Conservation (phyloP, 2,113 vertebrate species). For the Lepus europaeus region DNA sequence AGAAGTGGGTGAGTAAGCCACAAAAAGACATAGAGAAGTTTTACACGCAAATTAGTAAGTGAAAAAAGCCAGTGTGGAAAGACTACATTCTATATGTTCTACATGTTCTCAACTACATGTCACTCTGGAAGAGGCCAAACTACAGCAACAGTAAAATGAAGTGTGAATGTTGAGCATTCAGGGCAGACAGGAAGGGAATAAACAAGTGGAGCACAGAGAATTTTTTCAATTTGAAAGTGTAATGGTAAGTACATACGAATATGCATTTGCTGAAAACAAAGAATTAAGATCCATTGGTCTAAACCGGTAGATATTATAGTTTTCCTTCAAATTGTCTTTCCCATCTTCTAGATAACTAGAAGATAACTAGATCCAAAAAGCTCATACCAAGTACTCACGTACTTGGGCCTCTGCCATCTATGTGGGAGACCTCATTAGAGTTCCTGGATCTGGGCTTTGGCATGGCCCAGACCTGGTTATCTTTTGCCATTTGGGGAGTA, state of each 20-base stretch:
- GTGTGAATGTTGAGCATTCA: background rate
- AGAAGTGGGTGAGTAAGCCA: background rate
- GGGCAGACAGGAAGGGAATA: background rate
- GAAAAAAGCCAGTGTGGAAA: slow-evolving; percentile 15
- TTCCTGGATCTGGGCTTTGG: too few relatives aligned
- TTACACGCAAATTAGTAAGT: background rate
- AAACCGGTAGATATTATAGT: too few relatives aligned
- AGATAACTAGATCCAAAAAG: too few relatives aligned
- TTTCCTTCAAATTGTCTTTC: too few relatives aligned
- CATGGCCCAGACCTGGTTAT: too few relatives aligned
- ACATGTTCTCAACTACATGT: background rate
- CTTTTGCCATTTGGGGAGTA: too few relatives aligned
- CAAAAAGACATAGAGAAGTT: background rate
- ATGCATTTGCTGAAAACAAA: background rate
- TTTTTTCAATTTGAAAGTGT: background rate
- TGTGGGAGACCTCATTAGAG: too few relatives aligned
- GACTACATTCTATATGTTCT: background rate
- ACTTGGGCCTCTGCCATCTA: too few relatives aligned
- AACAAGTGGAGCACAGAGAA: background rate
- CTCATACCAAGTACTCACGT: too few relatives aligned
- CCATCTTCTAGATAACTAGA: too few relatives aligned
- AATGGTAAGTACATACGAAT: background rate
- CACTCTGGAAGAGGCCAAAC: background rate
- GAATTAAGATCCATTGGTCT: too few relatives aligned
- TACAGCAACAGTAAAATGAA: background rate